These are phyloP conservation scores for Synergus gifuensis DNA, from an alignment of 2,888 invertebrate species.

Conservation along the genomic window DNA sequence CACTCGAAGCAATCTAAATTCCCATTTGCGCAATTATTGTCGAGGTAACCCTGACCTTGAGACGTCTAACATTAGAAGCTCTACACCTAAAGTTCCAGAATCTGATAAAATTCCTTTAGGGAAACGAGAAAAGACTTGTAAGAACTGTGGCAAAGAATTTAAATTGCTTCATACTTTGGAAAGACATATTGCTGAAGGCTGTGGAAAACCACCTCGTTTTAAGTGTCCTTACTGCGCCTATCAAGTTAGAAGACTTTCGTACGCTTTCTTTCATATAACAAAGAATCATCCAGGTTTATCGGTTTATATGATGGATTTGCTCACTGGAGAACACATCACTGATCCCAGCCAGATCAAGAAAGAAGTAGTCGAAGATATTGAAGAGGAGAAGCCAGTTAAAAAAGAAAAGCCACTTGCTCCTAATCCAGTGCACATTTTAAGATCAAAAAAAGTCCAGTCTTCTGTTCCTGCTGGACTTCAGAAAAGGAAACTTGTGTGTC, in stretches of 20 bases:
- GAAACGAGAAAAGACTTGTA: neutral
- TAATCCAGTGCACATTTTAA: neutral
- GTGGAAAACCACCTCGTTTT: slow-evolving; percentile 77
- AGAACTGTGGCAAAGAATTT: slow-evolving; percentile 4
- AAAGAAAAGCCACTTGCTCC: neutral
- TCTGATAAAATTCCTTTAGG: neutral
- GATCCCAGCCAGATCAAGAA: slow-evolving; percentile 26
- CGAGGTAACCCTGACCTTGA: slow-evolving; percentile 58
- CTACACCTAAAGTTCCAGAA: neutral
- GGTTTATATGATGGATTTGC: slow-evolving; percentile 58
- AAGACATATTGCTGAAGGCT: slow-evolving; percentile 59
- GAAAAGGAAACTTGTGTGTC: slow-evolving; percentile 15
- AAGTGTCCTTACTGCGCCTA: slow-evolving; percentile 70
- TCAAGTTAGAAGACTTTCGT: slow-evolving; percentile 31
- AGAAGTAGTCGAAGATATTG: slow-evolving; percentile 2
- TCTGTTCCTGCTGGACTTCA: neutral
- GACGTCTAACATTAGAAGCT: neutral
- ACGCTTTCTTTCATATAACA: slow-evolving; percentile 68
- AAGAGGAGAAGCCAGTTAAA: neutral
- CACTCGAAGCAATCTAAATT: slow-evolving; percentile 69
- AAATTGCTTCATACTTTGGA: neutral
- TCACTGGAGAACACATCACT: slow-evolving; percentile 21
- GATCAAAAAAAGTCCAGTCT: neutral
- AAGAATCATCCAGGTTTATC: slow-evolving; percentile 64
- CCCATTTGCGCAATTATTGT: slow-evolving; percentile 71